phyloP scores from a whole-genome alignment of 1,140 invertebrate species.

The Tetramorium simillimum region DNA sequence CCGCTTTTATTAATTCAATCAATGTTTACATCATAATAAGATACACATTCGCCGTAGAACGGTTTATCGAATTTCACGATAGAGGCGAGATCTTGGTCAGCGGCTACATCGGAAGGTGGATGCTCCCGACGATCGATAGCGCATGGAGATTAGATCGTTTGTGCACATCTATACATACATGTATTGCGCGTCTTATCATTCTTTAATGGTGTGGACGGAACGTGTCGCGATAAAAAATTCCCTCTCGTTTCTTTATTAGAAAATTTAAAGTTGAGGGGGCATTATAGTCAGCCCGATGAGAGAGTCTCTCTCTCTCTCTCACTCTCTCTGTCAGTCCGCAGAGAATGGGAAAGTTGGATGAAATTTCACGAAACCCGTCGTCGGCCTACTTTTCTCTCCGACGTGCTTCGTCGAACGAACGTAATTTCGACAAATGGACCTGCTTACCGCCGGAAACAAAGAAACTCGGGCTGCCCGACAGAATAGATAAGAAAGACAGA shows the following conservation, averaged over 20 bases:
- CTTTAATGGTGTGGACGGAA: background rate
- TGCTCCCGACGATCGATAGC: slow-evolving; percentile 14
- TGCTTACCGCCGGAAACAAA: background rate
- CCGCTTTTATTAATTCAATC: background rate
- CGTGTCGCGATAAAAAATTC: background rate
- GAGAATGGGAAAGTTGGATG: slow-evolving; percentile 4
- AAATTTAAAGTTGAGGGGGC: slow-evolving; percentile 50
- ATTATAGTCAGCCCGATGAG: background rate
- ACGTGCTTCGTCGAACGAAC: background rate
- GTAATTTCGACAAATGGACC: slow-evolving; percentile 50
- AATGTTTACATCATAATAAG: no score
- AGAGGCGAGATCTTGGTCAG: background rate
- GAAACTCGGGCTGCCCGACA: background rate
- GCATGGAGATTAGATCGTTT: slow-evolving; percentile 42
- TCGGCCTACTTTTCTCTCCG: background rate
- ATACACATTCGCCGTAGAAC: background rate
- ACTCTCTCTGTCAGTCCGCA: background rate
- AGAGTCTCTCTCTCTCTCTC: no score
- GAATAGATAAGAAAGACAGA: slow-evolving; percentile 1
- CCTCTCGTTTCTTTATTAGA: slow-evolving; percentile 36
- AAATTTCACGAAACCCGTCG: slow-evolving; percentile 28
- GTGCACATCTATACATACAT: no score
- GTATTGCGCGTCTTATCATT: background rate
- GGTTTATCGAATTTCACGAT: background rate
- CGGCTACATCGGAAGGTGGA: background rate